phyloP scores from a whole-genome alignment of 2,797 vertebrate species.

The Premnoplex brunnescens region DNA sequence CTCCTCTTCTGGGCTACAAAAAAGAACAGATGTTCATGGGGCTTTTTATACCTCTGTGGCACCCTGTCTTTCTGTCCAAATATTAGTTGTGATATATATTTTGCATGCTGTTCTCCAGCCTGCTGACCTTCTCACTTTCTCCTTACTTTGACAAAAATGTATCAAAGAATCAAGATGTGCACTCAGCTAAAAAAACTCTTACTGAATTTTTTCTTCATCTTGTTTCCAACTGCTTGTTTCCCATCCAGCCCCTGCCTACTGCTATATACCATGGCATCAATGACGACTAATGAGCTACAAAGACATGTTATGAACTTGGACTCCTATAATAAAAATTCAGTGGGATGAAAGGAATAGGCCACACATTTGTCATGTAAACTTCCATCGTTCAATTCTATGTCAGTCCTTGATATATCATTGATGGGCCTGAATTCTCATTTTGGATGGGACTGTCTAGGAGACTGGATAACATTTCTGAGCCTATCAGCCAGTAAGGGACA shows the following conservation, averaged over 20 bases:
- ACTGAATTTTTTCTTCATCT: not conserved
- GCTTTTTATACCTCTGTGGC: not conserved
- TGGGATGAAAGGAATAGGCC: not conserved
- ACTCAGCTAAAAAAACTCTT: not conserved
- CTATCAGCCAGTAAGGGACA: not conserved
- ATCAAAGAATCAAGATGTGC: not conserved
- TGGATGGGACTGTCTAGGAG: not conserved
- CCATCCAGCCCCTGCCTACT: not conserved
- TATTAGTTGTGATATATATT: not conserved
- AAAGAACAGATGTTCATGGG: not conserved
- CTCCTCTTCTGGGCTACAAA: not conserved
- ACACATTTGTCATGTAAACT: fast-evolving
- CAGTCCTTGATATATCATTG: not conserved
- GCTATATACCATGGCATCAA: not conserved
- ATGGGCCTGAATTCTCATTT: not conserved
- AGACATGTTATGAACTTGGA: not conserved
- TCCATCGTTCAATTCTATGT: not conserved
- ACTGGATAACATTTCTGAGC: not conserved
- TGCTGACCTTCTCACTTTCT: not conserved
- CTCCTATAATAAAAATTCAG: not conserved
- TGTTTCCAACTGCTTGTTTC: not conserved
- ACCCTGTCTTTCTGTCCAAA: not conserved
- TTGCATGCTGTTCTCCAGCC: not conserved
- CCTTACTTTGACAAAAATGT: not conserved
- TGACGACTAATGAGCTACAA: not conserved